These are phyloP conservation scores for Chaetophractus vellerosus DNA, from an alignment of 2,797 vertebrate species.

Conservation along the genomic window DNA sequence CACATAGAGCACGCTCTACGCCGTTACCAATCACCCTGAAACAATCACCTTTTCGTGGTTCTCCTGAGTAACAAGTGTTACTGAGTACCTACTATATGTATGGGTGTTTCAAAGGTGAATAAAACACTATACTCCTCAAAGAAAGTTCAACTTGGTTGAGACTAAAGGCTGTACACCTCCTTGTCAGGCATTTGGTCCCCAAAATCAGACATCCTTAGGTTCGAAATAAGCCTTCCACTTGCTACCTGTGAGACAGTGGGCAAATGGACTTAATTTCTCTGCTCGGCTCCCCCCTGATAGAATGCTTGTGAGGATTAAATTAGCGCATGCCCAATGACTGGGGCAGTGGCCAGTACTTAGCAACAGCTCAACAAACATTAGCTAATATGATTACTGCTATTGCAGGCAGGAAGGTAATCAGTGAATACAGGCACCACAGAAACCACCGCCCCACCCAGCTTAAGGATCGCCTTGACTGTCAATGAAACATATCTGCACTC, in stretches of 20 bases:
- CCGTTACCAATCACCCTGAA: neutral
- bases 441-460: conserved; percentile 15
- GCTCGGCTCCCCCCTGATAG: neutral
- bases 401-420: neutral
- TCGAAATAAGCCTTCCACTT: neutral
- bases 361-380: conserved; percentile 66
- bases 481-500: neutral
- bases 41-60: neutral
- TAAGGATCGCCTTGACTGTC: neutral
- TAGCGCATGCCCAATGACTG: neutral
- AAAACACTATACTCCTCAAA: neutral
- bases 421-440: neutral
- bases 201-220: neutral
- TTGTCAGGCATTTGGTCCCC: neutral
- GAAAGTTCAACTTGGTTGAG: neutral
- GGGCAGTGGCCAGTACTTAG: neutral
- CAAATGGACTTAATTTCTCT: neutral
- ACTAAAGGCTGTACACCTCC: neutral
- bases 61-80: neutral
- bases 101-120: neutral
- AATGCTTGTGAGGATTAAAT: neutral
- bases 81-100: neutral
- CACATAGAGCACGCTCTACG: rapidly evolving
- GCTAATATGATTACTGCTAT: neutral
- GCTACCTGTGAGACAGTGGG: neutral